A percentile compares a stretch with the other conserved stretches of the same genome.
phyloP scores from a whole-genome alignment of 1,140 invertebrate species.

The Anagrus nilaparvatae region DNA sequence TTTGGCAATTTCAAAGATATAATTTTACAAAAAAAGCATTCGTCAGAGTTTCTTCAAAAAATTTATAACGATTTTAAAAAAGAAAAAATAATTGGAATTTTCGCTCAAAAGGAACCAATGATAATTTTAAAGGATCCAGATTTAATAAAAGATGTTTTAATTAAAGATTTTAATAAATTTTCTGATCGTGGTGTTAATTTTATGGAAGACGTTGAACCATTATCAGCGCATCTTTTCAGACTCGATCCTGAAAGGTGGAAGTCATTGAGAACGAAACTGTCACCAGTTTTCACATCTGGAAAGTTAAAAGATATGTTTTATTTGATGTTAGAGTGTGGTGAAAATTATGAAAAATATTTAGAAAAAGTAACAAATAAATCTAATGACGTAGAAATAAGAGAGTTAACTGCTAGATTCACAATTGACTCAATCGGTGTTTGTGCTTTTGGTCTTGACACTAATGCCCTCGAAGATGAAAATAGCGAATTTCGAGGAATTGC shows the following conservation, averaged over 20 bases:
- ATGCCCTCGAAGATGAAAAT: slow-evolving; percentile 38
- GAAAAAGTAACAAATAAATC: slow-evolving; percentile 8
- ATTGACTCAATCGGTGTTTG: slow-evolving; percentile 37
- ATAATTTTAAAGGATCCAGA: slow-evolving; percentile 18
- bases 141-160: slow-evolving; percentile 19
- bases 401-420: slow-evolving; percentile 35
- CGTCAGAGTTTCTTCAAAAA: slow-evolving; percentile 16
- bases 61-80: slow-evolving; percentile 18
- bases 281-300: slow-evolving; percentile 23
- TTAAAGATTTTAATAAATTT: slow-evolving; percentile 20
- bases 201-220: slow-evolving; percentile 40
- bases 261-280: slow-evolving; percentile 27
- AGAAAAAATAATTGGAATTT: slow-evolving; percentile 21
- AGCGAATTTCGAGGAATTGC: slow-evolving; percentile 36
- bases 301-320: slow-evolving; percentile 37
- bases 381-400: slow-evolving; percentile 23
- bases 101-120: slow-evolving; percentile 13
- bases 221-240: slow-evolving; percentile 33
- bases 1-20: slow-evolving; percentile 23
- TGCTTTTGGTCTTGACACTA: slow-evolving; percentile 40
- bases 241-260: slow-evolving; percentile 31
- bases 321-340: slow-evolving; percentile 25
- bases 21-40: slow-evolving; percentile 11
- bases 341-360: slow-evolving; percentile 24
- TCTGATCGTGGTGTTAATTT: slow-evolving; percentile 25